Evolutionary conservation across 2,888 invertebrate species (phyloP).

Genomic region (Pseudanteris insignis): DNA sequence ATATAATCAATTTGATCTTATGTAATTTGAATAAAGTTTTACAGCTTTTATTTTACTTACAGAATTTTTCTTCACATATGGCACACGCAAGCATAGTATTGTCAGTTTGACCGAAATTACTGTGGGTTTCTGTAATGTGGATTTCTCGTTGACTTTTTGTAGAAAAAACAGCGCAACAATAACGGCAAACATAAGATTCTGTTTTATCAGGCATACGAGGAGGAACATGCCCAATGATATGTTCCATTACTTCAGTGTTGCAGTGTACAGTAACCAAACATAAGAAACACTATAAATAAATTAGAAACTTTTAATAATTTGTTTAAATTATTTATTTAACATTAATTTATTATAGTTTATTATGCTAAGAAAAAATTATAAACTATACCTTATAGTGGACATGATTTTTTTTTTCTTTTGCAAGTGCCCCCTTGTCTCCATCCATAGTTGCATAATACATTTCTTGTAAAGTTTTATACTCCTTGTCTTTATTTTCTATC

Average conservation of each 20-base stretch:
- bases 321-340: neutral
- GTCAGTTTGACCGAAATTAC: constrained; percentile 60
- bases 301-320: too few species aligned
- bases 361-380: too few species aligned
- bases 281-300: constrained; percentile 56
- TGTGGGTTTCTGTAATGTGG: constrained; percentile 61
- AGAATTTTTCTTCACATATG: constrained; percentile 71
- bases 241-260: constrained; percentile 63
- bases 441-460: constrained; percentile 62
- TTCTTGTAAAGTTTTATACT: constrained; percentile 55
- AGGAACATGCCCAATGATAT: constrained; percentile 62
- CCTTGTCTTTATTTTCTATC: constrained; percentile 48
- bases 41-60: constrained; percentile 47
- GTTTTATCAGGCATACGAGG: constrained; percentile 60
- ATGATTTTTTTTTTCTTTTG: constrained; percentile 52
- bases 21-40: too few species aligned
- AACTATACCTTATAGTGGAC: constrained; percentile 57
- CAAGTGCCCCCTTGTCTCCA: constrained; percentile 51
- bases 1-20: too few species aligned
- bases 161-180: constrained; percentile 62
- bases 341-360: neutral
- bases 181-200: constrained; percentile 60
- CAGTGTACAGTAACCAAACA: constrained; percentile 57
- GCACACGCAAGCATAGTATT: constrained; percentile 67
- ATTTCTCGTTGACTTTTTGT: constrained; percentile 61